Base-by-base conservation (phyloP, 2,888 invertebrate genomes). In the Drosophila macrospina region DNA sequence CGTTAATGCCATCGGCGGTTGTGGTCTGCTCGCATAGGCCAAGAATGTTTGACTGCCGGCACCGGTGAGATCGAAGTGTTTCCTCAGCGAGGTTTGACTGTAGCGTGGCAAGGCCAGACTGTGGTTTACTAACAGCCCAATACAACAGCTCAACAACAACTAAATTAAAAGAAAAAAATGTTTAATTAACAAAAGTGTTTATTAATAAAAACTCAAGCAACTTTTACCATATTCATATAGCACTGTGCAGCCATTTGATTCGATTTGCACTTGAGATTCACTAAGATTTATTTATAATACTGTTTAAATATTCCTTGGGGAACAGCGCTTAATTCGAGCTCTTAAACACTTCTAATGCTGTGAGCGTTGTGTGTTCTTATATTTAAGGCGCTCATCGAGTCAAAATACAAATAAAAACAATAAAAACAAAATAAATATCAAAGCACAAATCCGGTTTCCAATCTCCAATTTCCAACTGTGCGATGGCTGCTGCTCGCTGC, bases 331-430 rank as follows among this genome's bases (percentile, higher is more conserved):
- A 57, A 69, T 62, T 70, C 74, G 69, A 89, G 88, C 84, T 82
- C 78, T 86, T 69, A 55, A 80, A 77, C 72, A 83, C 79, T 44
- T 86, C 89, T 86, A 86, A 86, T 74, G 88, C 82, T 86, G 88
- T 83, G 69, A 68, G 30, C 73, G 44, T 28, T 57, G 65, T 64
- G 69, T 66, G 80, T 76, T 86, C 86, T 86, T 86, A 78, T 85
- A 89, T 85, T 85, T 89, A 88, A 85, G 69, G 70, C 73, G 67
- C 67, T 60, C 64, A 66, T 52, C 52, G 48, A 72, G 44, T 52
- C 55, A 48, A 61, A 50, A 59, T 51, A 61, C 51, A 59, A 74
- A 54, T 51, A 36, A 44, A 44, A 41, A 42, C 34, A 47, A 56
- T 15, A 39, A 39, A 57, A 30, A 41, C 1, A 30, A 56, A 56